A percentile compares a stretch with the other conserved stretches of the same genome.
These are phyloP conservation scores for Barnardius zonarius DNA, from an alignment of 2,113 vertebrate species.

Conservation along the genomic window DNA sequence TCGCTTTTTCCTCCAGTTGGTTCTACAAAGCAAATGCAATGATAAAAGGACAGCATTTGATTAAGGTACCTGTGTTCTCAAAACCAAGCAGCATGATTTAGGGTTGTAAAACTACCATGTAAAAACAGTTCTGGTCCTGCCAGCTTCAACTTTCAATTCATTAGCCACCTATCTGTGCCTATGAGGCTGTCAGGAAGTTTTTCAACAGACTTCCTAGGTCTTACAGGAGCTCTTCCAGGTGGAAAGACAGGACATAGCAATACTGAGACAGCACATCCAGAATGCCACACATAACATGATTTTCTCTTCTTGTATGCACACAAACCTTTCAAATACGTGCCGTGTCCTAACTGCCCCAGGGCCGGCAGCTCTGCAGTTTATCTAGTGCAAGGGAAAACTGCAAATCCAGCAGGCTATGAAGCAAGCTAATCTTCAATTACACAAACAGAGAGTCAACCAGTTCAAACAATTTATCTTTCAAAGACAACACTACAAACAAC, in stretches of 20 bases:
- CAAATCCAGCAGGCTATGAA: slow-evolving; percentile 4
- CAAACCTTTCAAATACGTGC: not conserved
- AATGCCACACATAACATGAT: not conserved
- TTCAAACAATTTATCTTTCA: slow-evolving; percentile 37
- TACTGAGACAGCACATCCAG: not conserved
- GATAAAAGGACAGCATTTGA: not conserved
- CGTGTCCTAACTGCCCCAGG: not conserved
- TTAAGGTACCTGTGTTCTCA: not conserved
- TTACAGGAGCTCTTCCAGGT: not conserved
- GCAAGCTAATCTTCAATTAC: not conserved
- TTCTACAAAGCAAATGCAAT: not conserved
- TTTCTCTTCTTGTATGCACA: not conserved
- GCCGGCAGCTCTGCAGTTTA: not conserved
- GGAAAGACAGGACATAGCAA: not conserved
- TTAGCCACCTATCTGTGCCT: not conserved
- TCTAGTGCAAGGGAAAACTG: slow-evolving; percentile 4
- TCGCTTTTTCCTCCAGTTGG: not conserved
- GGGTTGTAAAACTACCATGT: not conserved
- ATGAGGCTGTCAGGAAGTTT: not conserved
- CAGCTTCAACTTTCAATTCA: not conserved
- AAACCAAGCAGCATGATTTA: not conserved
- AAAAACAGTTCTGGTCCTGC: not conserved
- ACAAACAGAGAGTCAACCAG: not conserved
- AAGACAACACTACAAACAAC: slow-evolving; percentile 1
- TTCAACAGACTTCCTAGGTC: not conserved